phyloP scores from a whole-genome alignment of 2,113 vertebrate species.

The Dicerorhinus sumatrensis region DNA sequence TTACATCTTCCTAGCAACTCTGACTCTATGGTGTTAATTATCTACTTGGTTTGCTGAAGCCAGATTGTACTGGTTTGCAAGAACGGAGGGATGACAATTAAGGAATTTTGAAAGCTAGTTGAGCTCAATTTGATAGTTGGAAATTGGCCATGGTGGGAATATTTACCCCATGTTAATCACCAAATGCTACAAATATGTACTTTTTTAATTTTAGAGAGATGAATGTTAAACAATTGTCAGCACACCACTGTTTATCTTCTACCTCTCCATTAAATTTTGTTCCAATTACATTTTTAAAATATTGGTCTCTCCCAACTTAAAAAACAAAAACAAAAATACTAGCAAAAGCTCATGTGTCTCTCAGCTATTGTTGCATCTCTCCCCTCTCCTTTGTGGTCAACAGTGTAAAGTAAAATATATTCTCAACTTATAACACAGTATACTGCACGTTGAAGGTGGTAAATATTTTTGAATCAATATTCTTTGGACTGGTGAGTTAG shows the following conservation, averaged over 20 bases:
- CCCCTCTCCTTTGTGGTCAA: not conserved
- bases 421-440: not conserved
- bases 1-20: not conserved
- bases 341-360: not conserved
- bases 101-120: not conserved
- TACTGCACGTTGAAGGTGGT: not conserved
- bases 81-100: not conserved
- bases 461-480: not conserved
- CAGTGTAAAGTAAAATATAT: not conserved
- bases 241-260: not conserved
- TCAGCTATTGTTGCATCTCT: not conserved
- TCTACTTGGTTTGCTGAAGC: not conserved
- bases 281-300: not conserved
- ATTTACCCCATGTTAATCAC: not conserved
- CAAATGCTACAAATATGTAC: not conserved
- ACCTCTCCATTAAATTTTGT: not conserved
- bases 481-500: not conserved
- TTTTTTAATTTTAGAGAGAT: not conserved
- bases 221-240: not conserved
- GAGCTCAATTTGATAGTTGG: not conserved
- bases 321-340: not conserved
- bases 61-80: not conserved
- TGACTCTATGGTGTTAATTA: not conserved
- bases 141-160: not conserved
- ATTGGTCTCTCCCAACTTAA: not conserved